These are phyloP conservation scores for Stegastes partitus DNA, from an alignment of 2,113 vertebrate species.

Conservation along the genomic window DNA sequence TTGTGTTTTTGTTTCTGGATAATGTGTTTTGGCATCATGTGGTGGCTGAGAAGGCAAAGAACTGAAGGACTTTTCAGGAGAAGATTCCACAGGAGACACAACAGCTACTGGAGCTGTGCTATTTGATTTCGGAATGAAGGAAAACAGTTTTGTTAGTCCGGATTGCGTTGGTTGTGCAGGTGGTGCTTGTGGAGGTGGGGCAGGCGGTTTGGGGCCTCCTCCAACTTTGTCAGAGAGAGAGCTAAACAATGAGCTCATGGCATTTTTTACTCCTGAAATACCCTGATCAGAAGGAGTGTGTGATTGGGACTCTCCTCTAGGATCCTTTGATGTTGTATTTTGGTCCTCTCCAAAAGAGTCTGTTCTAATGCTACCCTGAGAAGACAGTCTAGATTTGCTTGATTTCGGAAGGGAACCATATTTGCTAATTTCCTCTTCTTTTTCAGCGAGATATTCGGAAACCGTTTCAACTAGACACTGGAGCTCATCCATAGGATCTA, in stretches of 20 bases:
- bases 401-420: conserved; percentile 89
- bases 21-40: conserved; percentile 57
- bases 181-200: conserved; percentile 73
- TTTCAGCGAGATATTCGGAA: conserved; percentile 97
- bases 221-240: conserved; percentile 91
- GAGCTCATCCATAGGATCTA: conserved; percentile 93
- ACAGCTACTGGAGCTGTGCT: conserved; percentile 79
- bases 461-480: conserved; percentile 96
- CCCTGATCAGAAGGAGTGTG: conserved; percentile 74
- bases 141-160: conserved; percentile 82
- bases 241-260: conserved; percentile 89
- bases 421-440: conserved; percentile 96
- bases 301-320: conserved; percentile 61
- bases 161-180: conserved; percentile 79
- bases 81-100: conserved; percentile 75
- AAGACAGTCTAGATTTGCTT: conserved; percentile 81
- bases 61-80: conserved; percentile 73
- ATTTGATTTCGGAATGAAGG: conserved; percentile 80
- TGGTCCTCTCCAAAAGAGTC: conserved; percentile 79
- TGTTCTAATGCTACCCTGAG: conserved; percentile 73
- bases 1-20: conserved; percentile 40
- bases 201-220: conserved; percentile 85
- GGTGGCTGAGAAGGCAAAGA: conserved; percentile 73
- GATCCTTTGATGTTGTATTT: conserved; percentile 63
- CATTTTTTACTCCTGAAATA: conserved; percentile 87